Percentiles rank a stretch among this genome's conserved stretches.
Evolutionary conservation across 2,888 invertebrate genomes (phyloP).

Genomic region (Clivina fossor): DNA sequence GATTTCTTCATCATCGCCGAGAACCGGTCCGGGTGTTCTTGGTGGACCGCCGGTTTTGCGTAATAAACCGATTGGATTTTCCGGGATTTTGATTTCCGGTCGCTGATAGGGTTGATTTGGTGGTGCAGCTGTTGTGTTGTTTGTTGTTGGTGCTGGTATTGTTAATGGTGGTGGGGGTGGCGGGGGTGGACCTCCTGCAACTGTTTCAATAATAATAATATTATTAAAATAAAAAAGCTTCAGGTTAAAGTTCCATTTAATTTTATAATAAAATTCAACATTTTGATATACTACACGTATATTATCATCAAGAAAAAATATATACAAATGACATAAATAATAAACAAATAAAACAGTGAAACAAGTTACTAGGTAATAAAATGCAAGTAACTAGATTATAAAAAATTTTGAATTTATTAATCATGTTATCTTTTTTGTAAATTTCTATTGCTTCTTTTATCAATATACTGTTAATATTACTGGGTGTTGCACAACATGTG

Average conservation of each 20-base stretch:
- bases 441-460: too few species aligned
- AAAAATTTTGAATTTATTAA: too few species aligned
- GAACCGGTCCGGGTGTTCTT: conserved; percentile 54
- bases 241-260: too few species aligned
- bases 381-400: not conserved
- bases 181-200: conserved; percentile 43
- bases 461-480: too few species aligned
- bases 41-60: conserved; percentile 68
- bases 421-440: too few species aligned
- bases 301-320: too few species aligned
- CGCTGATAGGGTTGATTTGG: conserved; percentile 57
- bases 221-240: too few species aligned
- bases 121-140: conserved; percentile 53
- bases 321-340: not conserved
- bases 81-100: conserved; percentile 74
- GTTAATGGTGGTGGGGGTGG: conserved; percentile 56
- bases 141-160: conserved; percentile 59
- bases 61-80: conserved; percentile 70
- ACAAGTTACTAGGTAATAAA: not conserved
- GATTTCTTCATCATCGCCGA: conserved; percentile 8
- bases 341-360: not conserved
- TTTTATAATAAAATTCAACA: too few species aligned
- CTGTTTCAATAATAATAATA: too few species aligned
- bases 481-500: too few species aligned
- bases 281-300: too few species aligned